A percentile compares a stretch with the other conserved stretches of the same genome.
Conservation (phyloP, 2,888 invertebrate genomes). For the Xestia rhomboidea region DNA sequence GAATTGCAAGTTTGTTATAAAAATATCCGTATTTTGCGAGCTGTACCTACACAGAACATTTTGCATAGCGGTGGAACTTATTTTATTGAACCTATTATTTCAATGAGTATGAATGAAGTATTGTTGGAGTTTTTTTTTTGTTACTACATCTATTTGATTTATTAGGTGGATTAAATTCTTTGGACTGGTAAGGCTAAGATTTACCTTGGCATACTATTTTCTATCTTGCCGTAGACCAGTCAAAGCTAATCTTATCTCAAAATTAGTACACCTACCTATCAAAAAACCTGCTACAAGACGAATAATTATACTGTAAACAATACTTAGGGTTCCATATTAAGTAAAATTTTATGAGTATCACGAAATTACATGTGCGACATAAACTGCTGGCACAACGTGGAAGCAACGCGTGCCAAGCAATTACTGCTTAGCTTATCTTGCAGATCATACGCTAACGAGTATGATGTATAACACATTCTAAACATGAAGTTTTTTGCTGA, state of each 20-base stretch:
- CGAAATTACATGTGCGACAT: constrained; percentile 55
- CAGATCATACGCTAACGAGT: constrained; percentile 51
- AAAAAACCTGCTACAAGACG: background rate
- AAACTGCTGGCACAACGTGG: constrained; percentile 53
- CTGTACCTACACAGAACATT: constrained; percentile 15
- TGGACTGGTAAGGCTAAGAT: background rate
- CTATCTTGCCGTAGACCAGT: background rate
- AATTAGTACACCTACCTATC: background rate
- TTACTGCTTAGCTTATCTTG: constrained; percentile 56
- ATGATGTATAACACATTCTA: too few species aligned
- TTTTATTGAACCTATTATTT: constrained; percentile 9
- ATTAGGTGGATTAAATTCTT: background rate
- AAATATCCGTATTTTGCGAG: constrained; percentile 52
- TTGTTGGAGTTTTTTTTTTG: background rate
- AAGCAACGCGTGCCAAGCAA: constrained; percentile 53
- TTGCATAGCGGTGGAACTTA: background rate
- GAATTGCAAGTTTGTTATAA: constrained; percentile 60
- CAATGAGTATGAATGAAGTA: background rate
- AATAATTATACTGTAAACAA: background rate
- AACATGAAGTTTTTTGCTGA: constrained; percentile 25
- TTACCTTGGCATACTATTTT: too few species aligned
- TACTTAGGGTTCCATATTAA: constrained; percentile 7
- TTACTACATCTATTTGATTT: background rate
- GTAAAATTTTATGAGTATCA: constrained; percentile 52
- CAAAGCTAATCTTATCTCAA: background rate